These are phyloP conservation scores for Neodiprion virginianus DNA, from an alignment of 1,140 invertebrate genomes.

Conservation along the genomic window DNA sequence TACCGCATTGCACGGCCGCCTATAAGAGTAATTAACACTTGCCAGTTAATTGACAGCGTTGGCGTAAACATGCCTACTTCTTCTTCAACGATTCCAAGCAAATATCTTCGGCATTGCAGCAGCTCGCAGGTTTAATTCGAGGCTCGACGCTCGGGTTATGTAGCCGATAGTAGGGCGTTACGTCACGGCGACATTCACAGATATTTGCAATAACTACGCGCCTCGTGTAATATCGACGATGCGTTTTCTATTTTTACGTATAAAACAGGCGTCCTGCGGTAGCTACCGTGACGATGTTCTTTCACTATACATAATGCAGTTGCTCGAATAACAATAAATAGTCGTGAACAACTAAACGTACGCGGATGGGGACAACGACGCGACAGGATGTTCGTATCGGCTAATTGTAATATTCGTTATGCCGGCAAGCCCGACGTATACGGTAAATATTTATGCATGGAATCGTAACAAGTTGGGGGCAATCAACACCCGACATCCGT, in stretches of 20 bases:
- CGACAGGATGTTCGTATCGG: not conserved
- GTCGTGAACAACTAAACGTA: not conserved
- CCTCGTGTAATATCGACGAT: too few species aligned
- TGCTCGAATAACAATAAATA: too few species aligned
- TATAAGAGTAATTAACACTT: constrained; percentile 2
- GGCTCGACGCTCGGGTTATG: not conserved
- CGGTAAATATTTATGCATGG: not conserved
- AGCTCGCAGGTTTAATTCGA: constrained; percentile 2
- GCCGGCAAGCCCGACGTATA: not conserved
- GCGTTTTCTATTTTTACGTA: too few species aligned
- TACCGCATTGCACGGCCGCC: not conserved
- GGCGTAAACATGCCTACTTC: not conserved
- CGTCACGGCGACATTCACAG: not conserved
- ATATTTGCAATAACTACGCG: not conserved
- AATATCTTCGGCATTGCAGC: not conserved
- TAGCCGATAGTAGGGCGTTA: not conserved
- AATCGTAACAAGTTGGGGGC: not conserved
- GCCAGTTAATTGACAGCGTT: constrained; percentile 2
- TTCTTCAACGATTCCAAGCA: not conserved
- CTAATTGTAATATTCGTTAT: not conserved
- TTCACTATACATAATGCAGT: too few species aligned
- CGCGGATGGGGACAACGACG: not conserved
- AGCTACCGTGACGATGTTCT: too few species aligned
- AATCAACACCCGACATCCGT: not conserved
- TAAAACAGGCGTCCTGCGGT: too few species aligned